Base-by-base conservation (phyloP, 2,888 invertebrate species). In the Liodrosophila aerea region DNA sequence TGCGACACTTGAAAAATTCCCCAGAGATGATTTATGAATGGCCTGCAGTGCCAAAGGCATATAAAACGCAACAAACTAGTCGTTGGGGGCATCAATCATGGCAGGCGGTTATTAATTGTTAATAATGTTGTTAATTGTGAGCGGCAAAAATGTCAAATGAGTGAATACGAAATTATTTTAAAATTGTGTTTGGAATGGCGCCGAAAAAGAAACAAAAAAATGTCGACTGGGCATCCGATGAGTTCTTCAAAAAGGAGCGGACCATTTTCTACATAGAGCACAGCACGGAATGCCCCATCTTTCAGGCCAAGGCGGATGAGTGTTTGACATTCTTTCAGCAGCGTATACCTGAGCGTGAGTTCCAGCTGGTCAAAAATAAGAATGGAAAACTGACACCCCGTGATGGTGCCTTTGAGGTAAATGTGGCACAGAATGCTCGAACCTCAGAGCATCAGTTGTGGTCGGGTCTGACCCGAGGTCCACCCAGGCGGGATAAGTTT, bases 401-500 rank as follows among this genome's bases (percentile, higher is more conserved):
- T 0, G 64, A 69, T 0, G 89, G 89, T 0, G 72, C 89, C 13
- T 89, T 89, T 51, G 89, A 89, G 76, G 85, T 89, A 1, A 46
- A 57, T 0, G 69, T 89, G 36, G 67, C 87, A 1, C 88, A 89
- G 49, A 88, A 86, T 66, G 89, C 89, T 0, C 83, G 86, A 43
- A 88, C 88, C 7, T 87, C 88, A 1, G 39, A 68, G 15, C 71
- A 84, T 8, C 15, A 62, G 2, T 5, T 88, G 11, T 88, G 88
- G 88, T 78, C 78, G 11, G 89, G 89, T 2, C 11, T 89, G 7
- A 70, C 71, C 0, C 71, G 62, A 12, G 89, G 89, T 2, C 89
- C 89, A 1, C 89, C 89, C 1, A 70, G 89, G 1, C 77, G 86
- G 2, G 89, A 89, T 47, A 89, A 89, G 66, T 88, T 89, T 62